Evolutionary conservation across 64 coral and sea anemone species (phyloP), one percentile per base, ranked within the genome.

Genomic region (Pachyseris speciosa): DNA sequence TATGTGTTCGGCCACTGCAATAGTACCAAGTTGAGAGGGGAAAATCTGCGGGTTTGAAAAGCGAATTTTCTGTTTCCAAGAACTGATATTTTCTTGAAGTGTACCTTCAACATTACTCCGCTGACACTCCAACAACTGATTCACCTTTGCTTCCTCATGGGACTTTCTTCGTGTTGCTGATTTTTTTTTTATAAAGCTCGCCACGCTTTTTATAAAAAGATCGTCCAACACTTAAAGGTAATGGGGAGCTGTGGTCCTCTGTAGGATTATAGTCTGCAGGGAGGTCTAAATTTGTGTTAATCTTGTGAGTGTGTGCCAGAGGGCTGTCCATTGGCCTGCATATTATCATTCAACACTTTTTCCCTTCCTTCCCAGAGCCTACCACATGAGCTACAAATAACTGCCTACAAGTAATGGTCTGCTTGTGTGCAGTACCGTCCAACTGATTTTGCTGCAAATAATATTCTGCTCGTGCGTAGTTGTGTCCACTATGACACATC

Each of bases 71-170:
- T 86, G 24, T 37, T 37, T 69, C 43, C 70, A 10, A 25, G 24
- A 34, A 41, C 39, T 49, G 9, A 86, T 32, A 52, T 86, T 86
- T 70, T 86, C 61, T 41, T 86, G 22, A 33, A 71, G 37, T 67
- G 31, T 71, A 31, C 84, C 84, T 37, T 17, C 67, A 45, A 86
- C 65, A 31, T 31, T 70, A 43, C 84, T 68, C 41, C 42, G 33
- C 20, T 15, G 20, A 28, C 9, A 86, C 64, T 34, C 11, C 20
- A 75, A 75, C 47, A 42, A 45, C 27, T 75, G 72, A 26, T 42
- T 28, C 44, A 19, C 72, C 47, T 25, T 38, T 24, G 7, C 25
- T 75, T 75, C 15, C 44, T 51, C 64, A 30, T 67, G 64, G 64
- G 27, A 67, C 64, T 32, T 67, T 25, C 32, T 75, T 39, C n/a